These are phyloP conservation scores for Mormyrus lacerda DNA, from an alignment of 2,113 vertebrate species.

Conservation along the genomic window DNA sequence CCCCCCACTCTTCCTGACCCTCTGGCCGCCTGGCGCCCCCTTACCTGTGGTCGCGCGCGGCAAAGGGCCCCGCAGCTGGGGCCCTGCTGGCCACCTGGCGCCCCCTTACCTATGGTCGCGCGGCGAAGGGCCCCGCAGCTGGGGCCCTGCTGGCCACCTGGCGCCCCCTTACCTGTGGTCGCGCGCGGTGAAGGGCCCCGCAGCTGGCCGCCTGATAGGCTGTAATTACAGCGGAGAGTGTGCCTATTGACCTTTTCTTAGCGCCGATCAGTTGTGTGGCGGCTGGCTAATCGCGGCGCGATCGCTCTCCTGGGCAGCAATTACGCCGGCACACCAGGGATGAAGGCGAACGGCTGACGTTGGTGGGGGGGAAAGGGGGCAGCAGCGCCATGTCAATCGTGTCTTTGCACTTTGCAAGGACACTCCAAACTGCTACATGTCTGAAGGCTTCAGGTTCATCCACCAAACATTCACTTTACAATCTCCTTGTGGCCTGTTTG, in stretches of 20 bases:
- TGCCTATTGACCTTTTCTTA: slow-evolving; percentile 65
- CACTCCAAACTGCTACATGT: slow-evolving; percentile 31
- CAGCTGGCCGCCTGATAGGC: slow-evolving; percentile 42
- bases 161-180: background rate
- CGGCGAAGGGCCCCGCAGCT: background rate
- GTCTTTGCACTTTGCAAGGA: slow-evolving; percentile 32
- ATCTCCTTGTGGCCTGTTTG: background rate
- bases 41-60: background rate
- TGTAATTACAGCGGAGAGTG: slow-evolving; percentile 63
- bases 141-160: slow-evolving; percentile 24
- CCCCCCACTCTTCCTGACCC: background rate
- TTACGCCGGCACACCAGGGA: slow-evolving; percentile 33
- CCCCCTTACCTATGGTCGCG: background rate
- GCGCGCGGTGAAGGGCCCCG: background rate
- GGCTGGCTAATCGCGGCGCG: slow-evolving; percentile 60
- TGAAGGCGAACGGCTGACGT: background rate
- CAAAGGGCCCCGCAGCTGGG: too few species aligned
- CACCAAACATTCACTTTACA: background rate
- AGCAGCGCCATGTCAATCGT: slow-evolving; percentile 29
- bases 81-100: slow-evolving; percentile 24
- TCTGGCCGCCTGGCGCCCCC: slow-evolving; percentile 23
- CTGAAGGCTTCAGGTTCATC: slow-evolving; percentile 14
- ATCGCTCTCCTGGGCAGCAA: slow-evolving; percentile 52
- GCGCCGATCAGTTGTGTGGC: slow-evolving; percentile 56
- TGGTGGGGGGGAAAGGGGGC: background rate